A percentile compares a stretch with the other conserved stretches of the same genome.
These are phyloP conservation scores for Polydrusus tereticollis DNA, from an alignment of 2,888 invertebrate genomes.

Conservation along the genomic window DNA sequence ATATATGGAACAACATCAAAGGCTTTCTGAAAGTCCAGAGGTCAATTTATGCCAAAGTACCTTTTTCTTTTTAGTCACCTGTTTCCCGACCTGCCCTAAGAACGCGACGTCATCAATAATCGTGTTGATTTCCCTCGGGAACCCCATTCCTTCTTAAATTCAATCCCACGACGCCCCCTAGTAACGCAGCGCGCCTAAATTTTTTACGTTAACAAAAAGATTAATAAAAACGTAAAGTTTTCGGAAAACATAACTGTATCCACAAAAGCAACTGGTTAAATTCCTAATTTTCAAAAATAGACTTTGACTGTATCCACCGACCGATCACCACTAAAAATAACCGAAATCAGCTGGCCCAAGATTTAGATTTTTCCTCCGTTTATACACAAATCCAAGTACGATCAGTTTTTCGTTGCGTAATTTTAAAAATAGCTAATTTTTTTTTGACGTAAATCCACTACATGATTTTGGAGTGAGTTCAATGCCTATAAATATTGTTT, in stretches of 20 bases:
- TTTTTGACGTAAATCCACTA: constrained; percentile 20
- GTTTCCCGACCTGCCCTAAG: too few relatives aligned
- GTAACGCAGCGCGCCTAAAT: too few relatives aligned
- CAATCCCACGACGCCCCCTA: too few relatives aligned
- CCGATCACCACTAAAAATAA: constrained; percentile 12
- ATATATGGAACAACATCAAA: too few relatives aligned
- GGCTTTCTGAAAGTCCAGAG: too few relatives aligned
- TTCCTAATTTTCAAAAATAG: constrained; percentile 8
- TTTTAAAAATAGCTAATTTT: constrained; percentile 16
- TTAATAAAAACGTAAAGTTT: too few relatives aligned
- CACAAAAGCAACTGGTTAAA: background rate
- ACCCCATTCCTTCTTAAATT: too few relatives aligned
- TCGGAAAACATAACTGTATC: background rate
- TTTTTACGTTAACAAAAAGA: too few relatives aligned
- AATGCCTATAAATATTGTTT: constrained; percentile 22
- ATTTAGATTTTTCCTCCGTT: background rate
- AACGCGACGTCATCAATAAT: too few relatives aligned
- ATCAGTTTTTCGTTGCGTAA: constrained; percentile 14
- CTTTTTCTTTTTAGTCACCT: too few relatives aligned
- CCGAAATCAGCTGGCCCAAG: constrained; percentile 13
- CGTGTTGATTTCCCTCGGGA: too few relatives aligned
- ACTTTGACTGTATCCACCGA: background rate
- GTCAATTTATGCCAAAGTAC: too few relatives aligned
- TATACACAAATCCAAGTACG: constrained; percentile 12
- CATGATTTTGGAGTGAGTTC: constrained; percentile 23